Evolutionary conservation across 2,888 invertebrate genomes (phyloP).

Genomic region (Sinopyrophorus schimmeli): DNA sequence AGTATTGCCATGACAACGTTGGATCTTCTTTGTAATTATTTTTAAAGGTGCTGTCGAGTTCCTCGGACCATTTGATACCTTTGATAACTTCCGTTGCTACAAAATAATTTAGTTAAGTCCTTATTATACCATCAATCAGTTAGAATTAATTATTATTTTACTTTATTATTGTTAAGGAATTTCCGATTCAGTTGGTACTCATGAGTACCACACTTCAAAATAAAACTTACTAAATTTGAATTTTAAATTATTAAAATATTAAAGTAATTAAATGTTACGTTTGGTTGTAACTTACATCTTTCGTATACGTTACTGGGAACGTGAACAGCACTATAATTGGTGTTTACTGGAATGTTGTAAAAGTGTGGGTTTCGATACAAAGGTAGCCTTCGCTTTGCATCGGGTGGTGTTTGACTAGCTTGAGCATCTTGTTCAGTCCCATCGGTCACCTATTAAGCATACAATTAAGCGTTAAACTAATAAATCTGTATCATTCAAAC

Average conservation of each 20-base stretch:
- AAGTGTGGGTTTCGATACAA: conserved; percentile 74
- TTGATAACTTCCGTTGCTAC: conserved; percentile 82
- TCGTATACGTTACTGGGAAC: conserved; percentile 96
- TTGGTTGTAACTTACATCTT: conserved; percentile 64
- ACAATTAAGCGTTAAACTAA: neutral
- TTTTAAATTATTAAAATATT: too few relatives aligned
- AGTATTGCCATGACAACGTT: conserved; percentile 95
- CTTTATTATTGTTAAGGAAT: too few relatives aligned
- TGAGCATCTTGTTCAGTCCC: conserved; percentile 50
- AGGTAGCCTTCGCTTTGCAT: conserved; percentile 59
- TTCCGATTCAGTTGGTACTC: too few relatives aligned
- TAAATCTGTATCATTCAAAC: conserved; percentile 15
- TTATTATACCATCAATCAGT: too few relatives aligned
- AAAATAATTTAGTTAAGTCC: too few relatives aligned
- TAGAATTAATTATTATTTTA: too few relatives aligned
- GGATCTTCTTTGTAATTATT: conserved; percentile 86
- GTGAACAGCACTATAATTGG: conserved; percentile 85
- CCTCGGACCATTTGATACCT: conserved; percentile 95
- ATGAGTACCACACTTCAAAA: too few relatives aligned
- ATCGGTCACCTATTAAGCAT: conserved; percentile 44
- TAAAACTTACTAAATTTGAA: too few relatives aligned
- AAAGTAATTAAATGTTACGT: too few relatives aligned
- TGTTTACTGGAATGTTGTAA: conserved; percentile 76
- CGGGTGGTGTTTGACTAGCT: conserved; percentile 58
- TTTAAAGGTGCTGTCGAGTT: conserved; percentile 85